Evolutionary conservation across 1,140 invertebrate species (phyloP).

Genomic region (Dreissena rostriformis): DNA sequence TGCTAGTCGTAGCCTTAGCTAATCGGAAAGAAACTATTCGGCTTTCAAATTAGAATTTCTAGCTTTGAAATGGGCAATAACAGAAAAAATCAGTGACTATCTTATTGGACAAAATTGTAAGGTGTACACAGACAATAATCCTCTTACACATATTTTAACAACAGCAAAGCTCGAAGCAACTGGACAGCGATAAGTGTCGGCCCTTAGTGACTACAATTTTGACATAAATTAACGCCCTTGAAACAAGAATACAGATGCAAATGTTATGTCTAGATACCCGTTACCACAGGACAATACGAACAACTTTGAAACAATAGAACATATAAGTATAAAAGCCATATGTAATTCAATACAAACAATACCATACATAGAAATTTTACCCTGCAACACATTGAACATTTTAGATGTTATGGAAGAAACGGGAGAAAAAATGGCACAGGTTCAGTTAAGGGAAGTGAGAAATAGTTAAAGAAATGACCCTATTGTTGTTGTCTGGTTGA

Average conservation of each 20-base stretch:
- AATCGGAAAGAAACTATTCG: background rate
- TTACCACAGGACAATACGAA: background rate
- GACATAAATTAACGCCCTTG: background rate
- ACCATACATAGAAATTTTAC: background rate
- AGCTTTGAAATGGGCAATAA: constrained; percentile 3
- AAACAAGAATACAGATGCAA: background rate
- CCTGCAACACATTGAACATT: background rate
- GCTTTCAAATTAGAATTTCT: constrained; percentile 4
- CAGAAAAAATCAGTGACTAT: constrained; percentile 15
- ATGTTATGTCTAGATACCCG: constrained; percentile 31
- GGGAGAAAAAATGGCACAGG: background rate
- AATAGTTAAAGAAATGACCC: background rate
- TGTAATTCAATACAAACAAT: background rate
- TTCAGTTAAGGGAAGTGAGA: constrained; percentile 22
- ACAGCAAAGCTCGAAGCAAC: constrained; percentile 1
- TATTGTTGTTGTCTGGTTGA: too few relatives aligned
- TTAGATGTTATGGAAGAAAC: background rate
- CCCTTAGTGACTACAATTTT: constrained; percentile 1
- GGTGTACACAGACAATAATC: constrained; percentile 10
- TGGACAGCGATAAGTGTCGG: background rate
- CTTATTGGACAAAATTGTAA: background rate
- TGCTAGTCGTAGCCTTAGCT: too few relatives aligned
- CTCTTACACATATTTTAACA: background rate
- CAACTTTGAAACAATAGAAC: background rate
- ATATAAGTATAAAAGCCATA: background rate